These are phyloP conservation scores for Diogma glabrata DNA, from an alignment of 2,888 invertebrate species.

Conservation along the genomic window DNA sequence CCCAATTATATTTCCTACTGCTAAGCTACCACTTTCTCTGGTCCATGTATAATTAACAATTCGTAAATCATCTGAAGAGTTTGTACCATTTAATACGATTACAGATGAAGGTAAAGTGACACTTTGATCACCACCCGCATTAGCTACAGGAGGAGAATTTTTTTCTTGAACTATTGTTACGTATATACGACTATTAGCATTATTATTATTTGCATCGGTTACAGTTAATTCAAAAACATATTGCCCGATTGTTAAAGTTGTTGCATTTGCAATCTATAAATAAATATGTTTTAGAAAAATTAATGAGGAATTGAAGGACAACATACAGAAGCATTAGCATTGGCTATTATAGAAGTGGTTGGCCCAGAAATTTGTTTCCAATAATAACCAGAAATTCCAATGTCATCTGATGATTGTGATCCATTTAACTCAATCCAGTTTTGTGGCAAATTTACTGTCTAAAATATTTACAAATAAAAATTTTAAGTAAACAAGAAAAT, in stretches of 20 bases:
- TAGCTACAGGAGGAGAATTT: conserved; percentile 79
- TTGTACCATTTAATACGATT: conserved; percentile 70
- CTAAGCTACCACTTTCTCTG: conserved; percentile 62
- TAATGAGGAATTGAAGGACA: neutral
- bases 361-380: conserved; percentile 74
- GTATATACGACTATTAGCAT: conserved; percentile 57
- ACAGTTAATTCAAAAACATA: conserved; percentile 75
- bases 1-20: conserved; percentile 71
- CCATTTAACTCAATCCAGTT: conserved; percentile 74
- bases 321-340: conserved; percentile 44
- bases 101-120: conserved; percentile 63
- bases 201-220: conserved; percentile 71
- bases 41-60: conserved; percentile 78
- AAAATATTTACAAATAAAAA: conserved; percentile 23
- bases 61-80: conserved; percentile 76
- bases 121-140: conserved; percentile 76
- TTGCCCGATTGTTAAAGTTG: conserved; percentile 68
- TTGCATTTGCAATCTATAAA: conserved; percentile 55
- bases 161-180: conserved; percentile 79
- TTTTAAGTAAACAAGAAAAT: neutral
- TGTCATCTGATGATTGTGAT: conserved; percentile 68
- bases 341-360: conserved; percentile 42
- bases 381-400: conserved; percentile 65
- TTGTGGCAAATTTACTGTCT: conserved; percentile 73
- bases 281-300: neutral